Evolutionary conservation across 2,888 invertebrate species (phyloP), one percentile per base, ranked within the genome.

Genomic region (Perizoma flavofasciatum): DNA sequence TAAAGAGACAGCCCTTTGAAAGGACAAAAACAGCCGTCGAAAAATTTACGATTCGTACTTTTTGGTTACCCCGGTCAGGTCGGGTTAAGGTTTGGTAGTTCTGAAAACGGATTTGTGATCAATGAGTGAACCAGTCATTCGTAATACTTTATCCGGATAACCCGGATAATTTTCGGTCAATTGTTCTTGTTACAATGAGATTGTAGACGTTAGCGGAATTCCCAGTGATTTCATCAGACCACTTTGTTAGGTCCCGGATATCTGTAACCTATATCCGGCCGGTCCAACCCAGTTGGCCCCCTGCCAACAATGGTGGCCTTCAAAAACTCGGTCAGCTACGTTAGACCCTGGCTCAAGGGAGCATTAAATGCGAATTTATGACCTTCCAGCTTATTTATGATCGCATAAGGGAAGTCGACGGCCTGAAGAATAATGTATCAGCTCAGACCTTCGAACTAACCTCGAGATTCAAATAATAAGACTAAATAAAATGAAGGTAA

Each of bases 281-380:
- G 41, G 55, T 59, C 45, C 64, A 71, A 70, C 75, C 74, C 62
- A 74, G 64, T 76, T 77, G 75, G 77, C 71, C 4, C 10, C 22
- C 32, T 40, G 74, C 77, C 77, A 77, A 54, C 54, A 46, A 33
- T 47, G n/a, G 50, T 66, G 70, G 71, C 75, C 75, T 74, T 74
- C 69, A 69, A 65, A 46, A 74, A 67, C 51, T 70, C 71, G 71
- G 74, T 69, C 70, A 69, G 63, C 68, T 60, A 65, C 61, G 66
- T 59, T 41, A 44, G 52, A 56, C 59, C 51, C 65, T 39, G 51
- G 67, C 59, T 49, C 48, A 40, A 34, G 34, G 60, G 56, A 46
- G 57, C 22, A 47, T 49, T 54, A 34, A 9, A 54, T 7, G 40
- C 41, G 32, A 43, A 43, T 10, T 60, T 64, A 61, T 53, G 52